A percentile compares a stretch with the other conserved stretches of the same genome.
phyloP scores from a whole-genome alignment of 2,113 vertebrate genomes.

The Albula glossodonta region DNA sequence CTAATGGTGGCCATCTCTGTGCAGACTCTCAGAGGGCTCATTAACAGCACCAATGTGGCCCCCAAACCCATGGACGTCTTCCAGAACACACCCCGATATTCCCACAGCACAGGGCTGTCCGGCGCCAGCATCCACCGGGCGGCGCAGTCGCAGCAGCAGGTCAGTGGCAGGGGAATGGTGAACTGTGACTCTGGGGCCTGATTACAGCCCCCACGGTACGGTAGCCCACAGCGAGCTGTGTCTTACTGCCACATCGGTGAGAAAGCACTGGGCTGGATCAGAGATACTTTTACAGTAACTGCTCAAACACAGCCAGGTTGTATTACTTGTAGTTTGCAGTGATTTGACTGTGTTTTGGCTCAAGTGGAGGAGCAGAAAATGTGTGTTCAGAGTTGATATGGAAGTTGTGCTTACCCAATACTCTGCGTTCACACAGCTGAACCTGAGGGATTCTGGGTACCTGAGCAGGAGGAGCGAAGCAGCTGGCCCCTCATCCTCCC shows the following conservation, averaged over 20 bases:
- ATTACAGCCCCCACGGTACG: no score
- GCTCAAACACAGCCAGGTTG: no score
- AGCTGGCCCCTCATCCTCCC: constrained; percentile 46
- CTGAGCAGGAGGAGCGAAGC: constrained; percentile 62
- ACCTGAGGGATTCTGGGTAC: constrained; percentile 52
- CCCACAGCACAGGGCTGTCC: constrained; percentile 47
- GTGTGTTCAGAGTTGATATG: no score
- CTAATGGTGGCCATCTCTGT: not conserved
- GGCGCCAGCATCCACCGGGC: constrained; percentile 38
- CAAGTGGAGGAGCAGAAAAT: no score
- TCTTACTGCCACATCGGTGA: no score
- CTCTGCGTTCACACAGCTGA: constrained; percentile 49
- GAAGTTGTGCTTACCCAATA: no score
- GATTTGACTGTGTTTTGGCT: no score
- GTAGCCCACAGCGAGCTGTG: no score
- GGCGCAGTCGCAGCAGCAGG: constrained; percentile 62
- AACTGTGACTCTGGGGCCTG: no score
- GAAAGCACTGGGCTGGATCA: no score
- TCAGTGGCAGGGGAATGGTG: constrained; percentile 27
- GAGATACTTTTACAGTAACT: no score
- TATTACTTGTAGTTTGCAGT: no score
- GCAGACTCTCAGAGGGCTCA: constrained; percentile 63
- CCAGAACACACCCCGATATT: constrained; percentile 60
- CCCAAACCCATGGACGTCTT: constrained; percentile 59
- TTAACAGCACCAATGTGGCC: constrained; percentile 57